Conservation (phyloP, 92 coral and sea anemone species). For the Phymanthus crucifer region DNA sequence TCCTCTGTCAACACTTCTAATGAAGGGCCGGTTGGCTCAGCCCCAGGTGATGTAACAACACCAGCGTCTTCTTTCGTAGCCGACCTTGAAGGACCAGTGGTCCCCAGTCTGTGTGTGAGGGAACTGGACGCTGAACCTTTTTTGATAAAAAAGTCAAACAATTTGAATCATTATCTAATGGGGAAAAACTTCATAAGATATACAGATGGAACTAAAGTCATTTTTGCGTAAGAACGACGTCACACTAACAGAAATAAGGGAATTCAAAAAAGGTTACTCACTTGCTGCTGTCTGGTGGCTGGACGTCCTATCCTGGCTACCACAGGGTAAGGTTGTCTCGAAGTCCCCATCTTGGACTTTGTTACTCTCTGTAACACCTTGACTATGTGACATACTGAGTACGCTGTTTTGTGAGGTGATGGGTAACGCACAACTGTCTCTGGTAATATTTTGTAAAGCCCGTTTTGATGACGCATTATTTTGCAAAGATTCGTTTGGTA, state of each 20-base stretch:
- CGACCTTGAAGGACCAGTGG: not conserved
- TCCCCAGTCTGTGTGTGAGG: not conserved
- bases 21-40: conserved; percentile 4
- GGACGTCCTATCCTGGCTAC: not conserved
- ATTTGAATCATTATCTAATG: not conserved
- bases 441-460: not conserved
- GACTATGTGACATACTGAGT: not conserved
- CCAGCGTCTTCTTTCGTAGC: not conserved
- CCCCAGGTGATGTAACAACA: not conserved
- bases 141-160: not conserved
- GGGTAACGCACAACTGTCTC: not conserved
- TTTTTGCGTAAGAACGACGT: too few relatives aligned
- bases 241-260: too few relatives aligned
- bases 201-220: too few relatives aligned
- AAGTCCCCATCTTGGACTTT: not conserved
- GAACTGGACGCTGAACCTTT: not conserved
- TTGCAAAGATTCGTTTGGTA: not conserved
- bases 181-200: not conserved
- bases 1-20: not conserved
- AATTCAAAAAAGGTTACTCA: not conserved
- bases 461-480: too few relatives aligned
- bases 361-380: not conserved
- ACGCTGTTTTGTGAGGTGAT: not conserved
- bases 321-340: not conserved
- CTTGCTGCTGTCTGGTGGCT: not conserved